Base-by-base conservation (phyloP, 1,140 invertebrate genomes). In the Hypsibius dujardini region DNA sequence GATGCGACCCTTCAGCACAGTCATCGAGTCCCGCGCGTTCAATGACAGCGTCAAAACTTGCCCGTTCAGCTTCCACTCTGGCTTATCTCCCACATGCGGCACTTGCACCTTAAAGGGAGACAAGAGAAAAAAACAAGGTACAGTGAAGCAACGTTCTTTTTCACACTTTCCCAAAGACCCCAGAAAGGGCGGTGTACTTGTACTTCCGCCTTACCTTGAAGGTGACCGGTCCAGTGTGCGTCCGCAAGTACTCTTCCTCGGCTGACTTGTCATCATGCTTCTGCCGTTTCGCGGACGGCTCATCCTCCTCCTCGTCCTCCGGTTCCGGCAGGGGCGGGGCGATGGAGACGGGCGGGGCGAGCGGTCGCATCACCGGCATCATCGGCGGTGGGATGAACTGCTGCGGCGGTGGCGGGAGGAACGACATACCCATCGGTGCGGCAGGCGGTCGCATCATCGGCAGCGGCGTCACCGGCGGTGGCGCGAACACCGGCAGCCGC, bases 51-150 rank as follows among this genome's bases (percentile, higher is more conserved):
- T 84, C 69, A 98, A 79, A 62, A 86, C 84, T 79, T 97, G 93
- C 1, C 95, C 95, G 79, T 89, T 90, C n/a, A 98, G 81, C 75
- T 91, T 90, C 93, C 93, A 97, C 84, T 98, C 95, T 0, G 88
- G 81, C 77, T 95, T 95, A 75, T 97, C 92, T 0, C 87, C 83
- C 77, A 88, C 84, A 47, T 77, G 79, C 1, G 94, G 93, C 1
- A 94, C 85, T 71, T 84, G 80, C 28, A 94, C 86, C 75, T 87
- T 88, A n/a, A n/a, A n/a, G n/a, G n/a, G n/a, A n/a, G n/a, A n/a
- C n/a, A n/a, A n/a, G n/a, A n/a, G n/a, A n/a, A n/a, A n/a, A n/a
- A n/a, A n/a, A n/a, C n/a, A n/a, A n/a, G n/a, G n/a, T n/a, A n/a
- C n/a, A n/a, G n/a, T n/a, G n/a, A n/a, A n/a, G n/a, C n/a, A n/a